Conservation (phyloP, 2,797 vertebrate species). For the Phataginus tetradactyla region DNA sequence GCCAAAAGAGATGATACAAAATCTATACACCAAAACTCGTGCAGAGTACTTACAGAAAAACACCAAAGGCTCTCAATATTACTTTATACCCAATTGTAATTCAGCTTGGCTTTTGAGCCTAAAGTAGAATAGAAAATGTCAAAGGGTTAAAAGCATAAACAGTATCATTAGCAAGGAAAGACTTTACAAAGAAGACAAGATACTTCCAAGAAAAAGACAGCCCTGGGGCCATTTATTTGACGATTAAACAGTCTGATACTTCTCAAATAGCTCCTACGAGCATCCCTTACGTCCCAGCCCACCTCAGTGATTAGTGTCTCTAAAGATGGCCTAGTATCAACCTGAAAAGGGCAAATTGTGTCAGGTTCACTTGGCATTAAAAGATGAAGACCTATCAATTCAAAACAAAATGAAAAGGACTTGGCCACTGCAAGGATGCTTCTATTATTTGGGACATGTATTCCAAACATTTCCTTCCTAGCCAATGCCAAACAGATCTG, state of each 20-base stretch:
- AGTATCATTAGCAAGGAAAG: conserved; percentile 51
- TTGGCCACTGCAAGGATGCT: not conserved
- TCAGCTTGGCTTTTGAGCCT: conserved; percentile 48
- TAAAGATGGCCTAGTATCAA: conserved; percentile 34
- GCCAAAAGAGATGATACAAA: conserved; percentile 49
- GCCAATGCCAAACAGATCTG: conserved; percentile 7
- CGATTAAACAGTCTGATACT: conserved; percentile 54
- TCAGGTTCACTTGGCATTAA: conserved; percentile 15
- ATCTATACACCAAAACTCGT: conserved; percentile 29
- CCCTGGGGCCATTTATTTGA: conserved; percentile 17
- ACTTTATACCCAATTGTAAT: conserved; percentile 43
- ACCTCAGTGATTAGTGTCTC: not conserved
- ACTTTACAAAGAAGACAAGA: conserved; percentile 3
- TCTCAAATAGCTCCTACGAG: not conserved
- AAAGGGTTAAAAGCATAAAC: conserved; percentile 45
- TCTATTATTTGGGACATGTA: conserved; percentile 48
- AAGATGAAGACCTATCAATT: conserved; percentile 22
- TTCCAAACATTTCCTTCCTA: conserved; percentile 39
- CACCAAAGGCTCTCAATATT: not conserved
- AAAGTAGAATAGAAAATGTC: conserved; percentile 42
- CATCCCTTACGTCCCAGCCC: not conserved
- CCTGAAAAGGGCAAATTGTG: not conserved
- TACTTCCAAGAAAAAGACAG: not conserved
- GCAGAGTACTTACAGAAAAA: conserved; percentile 44
- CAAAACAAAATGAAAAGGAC: conserved; percentile 43